Evolutionary conservation across 2,113 vertebrate species (phyloP).

Genomic region (Rostratula benghalensis): DNA sequence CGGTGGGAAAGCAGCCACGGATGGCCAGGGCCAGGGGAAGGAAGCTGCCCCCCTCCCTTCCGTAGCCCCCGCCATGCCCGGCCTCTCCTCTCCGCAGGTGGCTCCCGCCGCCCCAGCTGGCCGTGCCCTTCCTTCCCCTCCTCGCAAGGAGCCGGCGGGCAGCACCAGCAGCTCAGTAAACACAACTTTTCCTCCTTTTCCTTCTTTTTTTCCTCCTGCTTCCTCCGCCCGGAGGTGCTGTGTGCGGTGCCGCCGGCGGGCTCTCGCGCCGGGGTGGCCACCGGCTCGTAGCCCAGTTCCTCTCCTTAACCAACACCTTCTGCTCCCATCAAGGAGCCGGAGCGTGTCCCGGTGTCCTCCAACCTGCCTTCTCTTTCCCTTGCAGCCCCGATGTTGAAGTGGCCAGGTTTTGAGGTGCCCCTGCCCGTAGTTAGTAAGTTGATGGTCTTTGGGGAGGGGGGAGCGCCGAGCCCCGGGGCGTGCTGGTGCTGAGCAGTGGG

Average conservation of each 20-base stretch:
- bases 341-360: background rate
- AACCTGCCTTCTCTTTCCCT: slow-evolving; percentile 84
- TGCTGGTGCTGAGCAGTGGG: slow-evolving; percentile 33
- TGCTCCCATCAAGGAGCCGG: background rate
- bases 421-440: slow-evolving; percentile 90
- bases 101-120: background rate
- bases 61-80: background rate
- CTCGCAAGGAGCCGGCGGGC: background rate
- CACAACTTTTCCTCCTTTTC: slow-evolving; percentile 11
- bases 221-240: background rate
- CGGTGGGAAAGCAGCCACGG: background rate
- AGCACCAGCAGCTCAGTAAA: slow-evolving; percentile 24
- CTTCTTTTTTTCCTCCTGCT: background rate
- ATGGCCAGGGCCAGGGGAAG: background rate
- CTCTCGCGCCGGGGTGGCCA: background rate
- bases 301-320: background rate
- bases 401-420: slow-evolving; percentile 88
- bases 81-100: background rate
- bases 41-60: slow-evolving; percentile 15
- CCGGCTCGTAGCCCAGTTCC: background rate
- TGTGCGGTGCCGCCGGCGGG: background rate
- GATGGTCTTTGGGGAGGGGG: slow-evolving; percentile 57
- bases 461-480: background rate
- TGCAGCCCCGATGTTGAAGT: slow-evolving; percentile 87
- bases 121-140: slow-evolving; percentile 22